phyloP scores from a whole-genome alignment of 1,140 invertebrate species.

The Tetraneura akinire region DNA sequence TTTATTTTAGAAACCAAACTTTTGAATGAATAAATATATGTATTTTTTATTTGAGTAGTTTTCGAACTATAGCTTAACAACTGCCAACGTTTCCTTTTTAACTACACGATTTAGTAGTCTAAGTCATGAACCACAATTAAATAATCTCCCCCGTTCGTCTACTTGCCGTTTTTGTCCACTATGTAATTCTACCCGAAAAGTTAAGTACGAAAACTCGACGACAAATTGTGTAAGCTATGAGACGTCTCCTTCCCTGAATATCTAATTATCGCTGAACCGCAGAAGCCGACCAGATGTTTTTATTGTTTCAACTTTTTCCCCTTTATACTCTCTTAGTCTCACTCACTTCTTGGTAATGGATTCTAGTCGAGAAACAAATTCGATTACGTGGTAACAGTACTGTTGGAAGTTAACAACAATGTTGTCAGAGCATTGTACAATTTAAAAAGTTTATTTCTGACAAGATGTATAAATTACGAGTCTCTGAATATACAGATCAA shows the following conservation, averaged over 20 bases:
- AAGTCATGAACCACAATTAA: not conserved
- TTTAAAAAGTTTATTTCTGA: constrained; percentile 34
- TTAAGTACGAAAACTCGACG: constrained; percentile 20
- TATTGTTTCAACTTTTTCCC: constrained; percentile 50
- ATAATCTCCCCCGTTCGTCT: not conserved
- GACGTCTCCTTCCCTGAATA: constrained; percentile 36
- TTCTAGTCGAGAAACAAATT: constrained; percentile 39
- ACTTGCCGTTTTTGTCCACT: constrained; percentile 25
- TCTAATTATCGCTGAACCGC: constrained; percentile 46
- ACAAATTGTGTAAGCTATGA: constrained; percentile 39
- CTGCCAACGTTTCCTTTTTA: constrained; percentile 13
- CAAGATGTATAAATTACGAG: constrained; percentile 8
- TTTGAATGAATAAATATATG: not conserved
- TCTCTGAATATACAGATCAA: not conserved
- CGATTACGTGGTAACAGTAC: constrained; percentile 42
- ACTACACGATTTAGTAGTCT: not conserved
- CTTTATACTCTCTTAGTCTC: not conserved
- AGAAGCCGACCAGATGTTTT: constrained; percentile 42
- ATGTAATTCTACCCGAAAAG: constrained; percentile 45
- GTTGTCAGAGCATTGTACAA: constrained; percentile 11
- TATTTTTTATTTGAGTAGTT: constrained; percentile 10
- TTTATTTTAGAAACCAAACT: not conserved
- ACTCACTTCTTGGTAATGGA: constrained; percentile 27
- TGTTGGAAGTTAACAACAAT: constrained; percentile 19
- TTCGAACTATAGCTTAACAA: not conserved